Evolutionary conservation across 2,888 invertebrate species (phyloP), one percentile per base, ranked within the genome.

Genomic region (Tenthredo distinguenda): DNA sequence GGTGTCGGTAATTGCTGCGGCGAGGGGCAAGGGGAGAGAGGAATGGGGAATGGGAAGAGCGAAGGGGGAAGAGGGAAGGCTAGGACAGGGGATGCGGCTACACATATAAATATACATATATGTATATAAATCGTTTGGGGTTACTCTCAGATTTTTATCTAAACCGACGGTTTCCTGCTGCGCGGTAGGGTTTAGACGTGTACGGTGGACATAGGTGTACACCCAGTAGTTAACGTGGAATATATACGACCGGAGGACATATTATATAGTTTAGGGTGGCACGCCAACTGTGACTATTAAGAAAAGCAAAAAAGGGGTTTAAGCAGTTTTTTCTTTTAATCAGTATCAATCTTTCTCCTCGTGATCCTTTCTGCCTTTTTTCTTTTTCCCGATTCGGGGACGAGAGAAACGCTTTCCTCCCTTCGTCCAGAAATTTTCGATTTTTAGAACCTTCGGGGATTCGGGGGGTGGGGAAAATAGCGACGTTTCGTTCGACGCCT

Each of bases 81-180:
- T 55, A 55, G 18, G 55, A 47, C 68, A 65, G 21, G 50, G 15
- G 74, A 15, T 68, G 65, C 62, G 55, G 55, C 21, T 12, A 12
- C 62, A 12, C 62, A 26, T 62, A 62, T 12, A 62, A 5, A 62
- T 21, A 62, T 26, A 62, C 26, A 62, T 26, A 31, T 79, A 79
- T 79, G 65, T 84, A 79, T 84, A 71, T 83, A 71, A 62, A 84
- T 83, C 86, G 85, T 31, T 55, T 18, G 31, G 76, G 84, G 50
- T 43, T 84, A 31, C 50, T 85, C 85, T 90, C 87, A 90, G 91
- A 93, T 93, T 89, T 62, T 91, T 93, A 92, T 92, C 92, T 93
- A 92, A 93, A 92, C 92, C 91, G 91, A 89, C 91, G 89, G 90
- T 91, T 92, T 93, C 93, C 92, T 91, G 91, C 86, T 86, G 81